phyloP scores from a whole-genome alignment of 1,140 invertebrate species.

The Hycleus cichorii region DNA sequence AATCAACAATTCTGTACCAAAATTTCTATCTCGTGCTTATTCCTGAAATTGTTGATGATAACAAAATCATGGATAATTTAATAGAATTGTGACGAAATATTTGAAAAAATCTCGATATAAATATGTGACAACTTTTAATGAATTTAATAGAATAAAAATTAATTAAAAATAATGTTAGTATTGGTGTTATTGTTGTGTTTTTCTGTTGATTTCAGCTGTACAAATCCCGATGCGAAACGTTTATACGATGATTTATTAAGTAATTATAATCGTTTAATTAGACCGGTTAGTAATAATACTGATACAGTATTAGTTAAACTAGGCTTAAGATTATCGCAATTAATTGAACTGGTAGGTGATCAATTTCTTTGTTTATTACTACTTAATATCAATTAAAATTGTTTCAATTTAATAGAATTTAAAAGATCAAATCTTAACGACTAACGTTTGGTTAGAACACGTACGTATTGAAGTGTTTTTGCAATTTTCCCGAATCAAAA shows the following conservation, averaged over 20 bases:
- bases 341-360: slow-evolving; percentile 83
- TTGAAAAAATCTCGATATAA: too few relatives aligned
- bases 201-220: too few relatives aligned
- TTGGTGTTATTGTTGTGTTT: too few relatives aligned
- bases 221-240: slow-evolving; percentile 84
- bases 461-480: slow-evolving; percentile 52
- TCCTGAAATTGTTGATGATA: too few relatives aligned
- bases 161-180: too few relatives aligned
- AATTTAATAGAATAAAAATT: too few relatives aligned
- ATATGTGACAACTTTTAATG: too few relatives aligned
- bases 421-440: slow-evolving; percentile 93
- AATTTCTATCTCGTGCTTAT: too few relatives aligned
- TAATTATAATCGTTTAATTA: slow-evolving; percentile 92
- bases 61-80: too few relatives aligned
- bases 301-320: slow-evolving; percentile 90
- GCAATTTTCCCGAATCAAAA: too few relatives aligned
- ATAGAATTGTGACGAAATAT: too few relatives aligned
- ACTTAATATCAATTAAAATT: neutral
- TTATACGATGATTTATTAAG: slow-evolving; percentile 92
- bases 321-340: slow-evolving; percentile 84
- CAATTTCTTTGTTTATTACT: neutral
- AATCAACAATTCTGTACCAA: too few relatives aligned
- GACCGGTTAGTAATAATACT: slow-evolving; percentile 88
- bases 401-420: slow-evolving; percentile 69
- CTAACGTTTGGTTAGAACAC: slow-evolving; percentile 93